Percentiles rank a stretch among this genome's conserved stretches.
Evolutionary conservation across 2,888 invertebrate genomes (phyloP).

Genomic region (Perizoma affinitatum): DNA sequence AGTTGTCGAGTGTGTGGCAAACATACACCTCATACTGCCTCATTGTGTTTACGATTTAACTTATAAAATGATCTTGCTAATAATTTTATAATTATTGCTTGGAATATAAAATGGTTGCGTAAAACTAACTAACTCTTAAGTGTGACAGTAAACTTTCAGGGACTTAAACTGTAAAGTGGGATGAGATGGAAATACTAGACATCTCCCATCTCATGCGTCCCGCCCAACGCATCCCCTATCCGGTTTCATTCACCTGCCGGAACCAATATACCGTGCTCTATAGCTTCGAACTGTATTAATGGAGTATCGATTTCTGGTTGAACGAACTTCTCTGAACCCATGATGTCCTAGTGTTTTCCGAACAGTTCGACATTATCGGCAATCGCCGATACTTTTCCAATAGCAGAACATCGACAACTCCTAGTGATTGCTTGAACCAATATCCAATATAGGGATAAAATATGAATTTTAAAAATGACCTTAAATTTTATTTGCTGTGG

Average conservation of each 20-base stretch:
- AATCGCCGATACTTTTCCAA: constrained; percentile 81
- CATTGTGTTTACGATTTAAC: too few relatives aligned
- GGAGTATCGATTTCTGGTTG: constrained; percentile 82
- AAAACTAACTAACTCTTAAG: too few relatives aligned
- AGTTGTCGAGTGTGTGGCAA: not conserved
- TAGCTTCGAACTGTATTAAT: constrained; percentile 75
- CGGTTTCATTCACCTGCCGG: constrained; percentile 64
- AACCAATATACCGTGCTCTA: constrained; percentile 69
- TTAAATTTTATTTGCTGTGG: too few relatives aligned
- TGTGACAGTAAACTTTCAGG: constrained; percentile 3
- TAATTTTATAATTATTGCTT: too few relatives aligned
- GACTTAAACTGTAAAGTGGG: constrained; percentile 3
- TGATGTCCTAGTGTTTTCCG: constrained; percentile 82
- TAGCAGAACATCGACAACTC: constrained; percentile 43
- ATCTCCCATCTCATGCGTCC: constrained; percentile 47
- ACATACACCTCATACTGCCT: too few relatives aligned
- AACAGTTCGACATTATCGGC: constrained; percentile 83
- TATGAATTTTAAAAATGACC: too few relatives aligned
- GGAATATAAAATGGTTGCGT: too few relatives aligned
- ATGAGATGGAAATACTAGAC: constrained; percentile 56
- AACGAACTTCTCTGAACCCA: constrained; percentile 60
- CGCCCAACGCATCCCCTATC: constrained; percentile 59
- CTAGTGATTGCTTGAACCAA: constrained; percentile 29
- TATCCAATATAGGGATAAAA: too few relatives aligned
- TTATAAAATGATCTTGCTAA: too few relatives aligned